phyloP scores from a whole-genome alignment of 2,888 invertebrate genomes.

The Notodonta ziczac region DNA sequence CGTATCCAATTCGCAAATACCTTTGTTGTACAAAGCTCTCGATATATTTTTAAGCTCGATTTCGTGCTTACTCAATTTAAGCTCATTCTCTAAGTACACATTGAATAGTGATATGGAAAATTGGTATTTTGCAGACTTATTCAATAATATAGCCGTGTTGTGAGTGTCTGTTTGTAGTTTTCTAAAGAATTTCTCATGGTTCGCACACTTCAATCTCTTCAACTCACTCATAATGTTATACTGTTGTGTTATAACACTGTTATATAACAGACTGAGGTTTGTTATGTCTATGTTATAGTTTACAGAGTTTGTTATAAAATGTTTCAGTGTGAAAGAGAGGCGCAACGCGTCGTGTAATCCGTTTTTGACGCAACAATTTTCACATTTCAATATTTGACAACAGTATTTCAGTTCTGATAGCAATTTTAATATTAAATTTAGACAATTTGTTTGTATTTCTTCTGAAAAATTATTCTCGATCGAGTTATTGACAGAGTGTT shows the following conservation, averaged over 20 bases:
- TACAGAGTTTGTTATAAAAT: slow-evolving; percentile 50
- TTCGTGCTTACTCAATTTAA: slow-evolving; percentile 39
- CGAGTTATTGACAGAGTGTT: slow-evolving; percentile 43
- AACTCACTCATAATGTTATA: slow-evolving; percentile 55
- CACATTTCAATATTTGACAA: slow-evolving; percentile 66
- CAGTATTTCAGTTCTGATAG: slow-evolving; percentile 48
- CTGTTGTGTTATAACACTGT: slow-evolving; percentile 49
- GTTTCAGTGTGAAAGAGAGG: slow-evolving; percentile 59
- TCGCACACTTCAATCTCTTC: slow-evolving; percentile 51
- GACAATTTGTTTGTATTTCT: slow-evolving; percentile 45
- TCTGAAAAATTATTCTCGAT: slow-evolving; percentile 36
- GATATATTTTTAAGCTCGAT: slow-evolving; percentile 60
- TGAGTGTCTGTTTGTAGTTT: slow-evolving; percentile 71
- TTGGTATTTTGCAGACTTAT: slow-evolving; percentile 57
- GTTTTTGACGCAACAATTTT: slow-evolving; percentile 58
- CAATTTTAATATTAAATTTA: slow-evolving; percentile 57
- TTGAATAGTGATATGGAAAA: slow-evolving; percentile 66
- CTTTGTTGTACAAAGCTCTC: slow-evolving; percentile 70
- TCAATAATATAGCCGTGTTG: slow-evolving; percentile 65
- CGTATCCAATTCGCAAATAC: slow-evolving; percentile 69
- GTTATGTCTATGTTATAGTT: slow-evolving; percentile 42
- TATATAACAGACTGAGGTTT: slow-evolving; percentile 40
- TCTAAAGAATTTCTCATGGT: slow-evolving; percentile 59
- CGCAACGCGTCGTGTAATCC: slow-evolving; percentile 68
- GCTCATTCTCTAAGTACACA: slow-evolving; percentile 61